phyloP scores from a whole-genome alignment of 1,140 invertebrate species.

The Calliphora vicina region DNA sequence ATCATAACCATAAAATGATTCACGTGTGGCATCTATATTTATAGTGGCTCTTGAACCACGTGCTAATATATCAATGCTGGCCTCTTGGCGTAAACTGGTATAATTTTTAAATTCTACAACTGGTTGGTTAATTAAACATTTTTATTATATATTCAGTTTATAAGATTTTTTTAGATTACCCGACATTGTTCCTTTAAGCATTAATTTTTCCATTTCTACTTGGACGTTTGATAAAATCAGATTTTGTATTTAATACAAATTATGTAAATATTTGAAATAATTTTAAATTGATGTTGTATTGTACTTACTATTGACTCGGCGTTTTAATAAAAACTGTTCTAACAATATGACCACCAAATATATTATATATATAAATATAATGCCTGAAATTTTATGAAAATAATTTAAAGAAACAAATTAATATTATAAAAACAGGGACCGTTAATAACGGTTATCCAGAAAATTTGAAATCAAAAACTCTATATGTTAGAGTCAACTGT shows the following conservation, averaged over 20 bases:
- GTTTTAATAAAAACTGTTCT: conserved; percentile 36
- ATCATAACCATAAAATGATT: conserved; percentile 10
- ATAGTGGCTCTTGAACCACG: conserved; percentile 1
- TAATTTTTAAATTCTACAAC: conserved; percentile 14
- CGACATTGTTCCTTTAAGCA: conserved; percentile 15
- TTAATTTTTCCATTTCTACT: conserved; percentile 18
- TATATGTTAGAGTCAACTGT: too few relatives aligned
- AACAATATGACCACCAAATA: conserved; percentile 28
- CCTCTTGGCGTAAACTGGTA: conserved; percentile 27
- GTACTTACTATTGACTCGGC: conserved; percentile 9
- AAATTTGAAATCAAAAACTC: too few relatives aligned
- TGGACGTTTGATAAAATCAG: neutral
- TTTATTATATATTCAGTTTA: neutral
- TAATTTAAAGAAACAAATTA: neutral
- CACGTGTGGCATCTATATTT: conserved; percentile 28
- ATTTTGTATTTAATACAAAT: neutral
- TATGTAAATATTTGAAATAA: neutral
- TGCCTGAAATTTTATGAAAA: neutral
- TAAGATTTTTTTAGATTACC: neutral
- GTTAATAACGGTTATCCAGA: too few relatives aligned
- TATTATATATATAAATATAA: conserved; percentile 29
- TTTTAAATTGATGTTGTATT: neutral
- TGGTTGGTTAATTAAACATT: neutral
- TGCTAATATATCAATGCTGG: conserved; percentile 36
- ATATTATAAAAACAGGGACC: too few relatives aligned